Percentiles rank a stretch among this genome's conserved stretches.
These are phyloP conservation scores for Forpus xanthops DNA, from an alignment of 2,797 vertebrate genomes.

Conservation along the genomic window DNA sequence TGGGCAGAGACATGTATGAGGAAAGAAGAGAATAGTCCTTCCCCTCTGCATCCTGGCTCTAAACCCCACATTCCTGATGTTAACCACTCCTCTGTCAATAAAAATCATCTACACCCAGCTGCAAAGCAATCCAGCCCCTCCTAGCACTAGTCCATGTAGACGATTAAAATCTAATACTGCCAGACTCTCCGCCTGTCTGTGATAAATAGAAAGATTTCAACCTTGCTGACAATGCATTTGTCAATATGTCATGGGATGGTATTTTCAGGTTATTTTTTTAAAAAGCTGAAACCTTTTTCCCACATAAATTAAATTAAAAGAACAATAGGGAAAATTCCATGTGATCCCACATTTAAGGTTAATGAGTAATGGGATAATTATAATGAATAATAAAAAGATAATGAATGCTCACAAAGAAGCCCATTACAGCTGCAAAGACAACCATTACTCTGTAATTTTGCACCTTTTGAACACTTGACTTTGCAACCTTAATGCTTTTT, in stretches of 20 bases:
- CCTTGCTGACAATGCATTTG: slow-evolving; percentile 37
- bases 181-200: neutral
- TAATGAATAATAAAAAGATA: slow-evolving; percentile 54
- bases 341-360: slow-evolving; percentile 44
- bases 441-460: slow-evolving; percentile 44
- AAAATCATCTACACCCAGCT: neutral
- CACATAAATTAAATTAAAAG: slow-evolving; percentile 51
- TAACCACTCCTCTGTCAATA: neutral
- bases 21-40: neutral
- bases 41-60: neutral
- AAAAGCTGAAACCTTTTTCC: slow-evolving; percentile 7
- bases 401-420: slow-evolving; percentile 23
- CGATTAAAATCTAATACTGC: slow-evolving; percentile 7
- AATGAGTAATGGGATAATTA: slow-evolving; percentile 57
- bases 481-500: slow-evolving; percentile 54
- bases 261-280: slow-evolving; percentile 8
- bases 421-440: slow-evolving; percentile 8
- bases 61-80: neutral
- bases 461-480: slow-evolving; percentile 39
- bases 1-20: neutral
- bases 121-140: neutral
- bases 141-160: neutral
- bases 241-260: slow-evolving; percentile 29
- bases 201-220: slow-evolving; percentile 50
- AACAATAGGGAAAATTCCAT: slow-evolving; percentile 34